phyloP scores from a whole-genome alignment of 2,113 vertebrate genomes.

The Pterocles gutturalis region DNA sequence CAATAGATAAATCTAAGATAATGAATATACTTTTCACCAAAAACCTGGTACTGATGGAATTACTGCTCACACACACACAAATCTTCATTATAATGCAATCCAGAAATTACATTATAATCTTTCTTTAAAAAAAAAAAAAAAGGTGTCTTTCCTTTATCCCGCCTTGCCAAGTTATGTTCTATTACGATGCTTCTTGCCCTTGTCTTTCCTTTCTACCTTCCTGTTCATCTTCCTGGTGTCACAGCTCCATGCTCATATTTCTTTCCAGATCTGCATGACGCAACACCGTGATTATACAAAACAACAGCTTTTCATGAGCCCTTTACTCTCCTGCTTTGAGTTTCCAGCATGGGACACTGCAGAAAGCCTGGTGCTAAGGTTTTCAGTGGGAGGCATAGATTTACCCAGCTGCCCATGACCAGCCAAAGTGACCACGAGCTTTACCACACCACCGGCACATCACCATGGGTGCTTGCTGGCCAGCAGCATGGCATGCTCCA shows the following conservation, averaged over 20 bases:
- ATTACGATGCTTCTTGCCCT: neutral
- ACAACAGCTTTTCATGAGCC: neutral
- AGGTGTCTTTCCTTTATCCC: neutral
- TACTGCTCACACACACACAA: neutral
- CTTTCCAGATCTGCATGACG: neutral
- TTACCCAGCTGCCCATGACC: neutral
- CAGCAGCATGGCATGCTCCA: accelerated
- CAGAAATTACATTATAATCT: neutral
- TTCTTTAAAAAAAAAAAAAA: neutral
- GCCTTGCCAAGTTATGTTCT: neutral
- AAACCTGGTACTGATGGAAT: neutral
- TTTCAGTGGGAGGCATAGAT: neutral
- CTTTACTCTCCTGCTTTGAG: neutral
- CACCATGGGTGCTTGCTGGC: neutral
- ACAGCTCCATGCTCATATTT: neutral
- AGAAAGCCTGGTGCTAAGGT: neutral
- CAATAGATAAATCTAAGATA: neutral
- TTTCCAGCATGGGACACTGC: neutral
- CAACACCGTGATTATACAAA: accelerated
- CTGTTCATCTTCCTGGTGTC: accelerated
- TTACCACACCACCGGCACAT: accelerated
- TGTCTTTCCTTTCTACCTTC: neutral
- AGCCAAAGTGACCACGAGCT: neutral
- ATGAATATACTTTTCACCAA: neutral
- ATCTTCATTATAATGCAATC: accelerated